A percentile compares a stretch with the other conserved stretches of the same genome.
phyloP scores from a whole-genome alignment of 2,797 vertebrate species.

The Enteromius thamalakanensis region DNA sequence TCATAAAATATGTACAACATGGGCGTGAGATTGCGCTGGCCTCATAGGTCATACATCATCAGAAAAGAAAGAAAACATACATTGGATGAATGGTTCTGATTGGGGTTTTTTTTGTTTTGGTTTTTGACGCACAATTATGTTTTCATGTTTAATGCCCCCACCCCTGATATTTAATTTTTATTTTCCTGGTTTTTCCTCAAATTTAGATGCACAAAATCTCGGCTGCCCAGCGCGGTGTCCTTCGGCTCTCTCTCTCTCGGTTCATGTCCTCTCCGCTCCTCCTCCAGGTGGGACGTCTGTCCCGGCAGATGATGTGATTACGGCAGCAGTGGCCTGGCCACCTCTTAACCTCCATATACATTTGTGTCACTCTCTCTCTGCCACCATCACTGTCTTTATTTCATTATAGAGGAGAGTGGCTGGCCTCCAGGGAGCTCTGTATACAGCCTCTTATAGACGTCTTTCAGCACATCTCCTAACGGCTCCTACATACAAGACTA shows the following conservation, averaged over 20 bases:
- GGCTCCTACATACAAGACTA: constrained; percentile 33
- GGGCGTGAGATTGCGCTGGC: too few species aligned
- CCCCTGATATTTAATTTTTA: not conserved
- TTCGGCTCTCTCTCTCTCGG: constrained; percentile 33
- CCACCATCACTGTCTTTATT: constrained; percentile 56
- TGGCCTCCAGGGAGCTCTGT: constrained; percentile 51
- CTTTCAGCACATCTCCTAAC: constrained; percentile 58
- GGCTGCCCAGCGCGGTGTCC: constrained; percentile 34
- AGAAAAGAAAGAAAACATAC: not conserved
- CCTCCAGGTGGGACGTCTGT: constrained; percentile 55
- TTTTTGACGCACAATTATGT: not conserved
- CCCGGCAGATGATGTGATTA: constrained; percentile 61
- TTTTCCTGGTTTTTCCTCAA: not conserved
- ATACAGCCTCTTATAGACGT: constrained; percentile 38
- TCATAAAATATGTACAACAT: too few species aligned
- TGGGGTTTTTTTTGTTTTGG: not conserved
- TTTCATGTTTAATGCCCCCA: not conserved
- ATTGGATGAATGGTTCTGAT: not conserved
- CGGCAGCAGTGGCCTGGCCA: constrained; percentile 55
- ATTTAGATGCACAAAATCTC: constrained; percentile 29
- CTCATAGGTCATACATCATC: not conserved
- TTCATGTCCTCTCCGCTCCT: constrained; percentile 43
- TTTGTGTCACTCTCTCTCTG: constrained; percentile 60
- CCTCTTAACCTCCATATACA: constrained; percentile 61
- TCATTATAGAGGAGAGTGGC: constrained; percentile 50